Conservation (phyloP, 2,888 invertebrate genomes). For the Halictus quadricinctus region DNA sequence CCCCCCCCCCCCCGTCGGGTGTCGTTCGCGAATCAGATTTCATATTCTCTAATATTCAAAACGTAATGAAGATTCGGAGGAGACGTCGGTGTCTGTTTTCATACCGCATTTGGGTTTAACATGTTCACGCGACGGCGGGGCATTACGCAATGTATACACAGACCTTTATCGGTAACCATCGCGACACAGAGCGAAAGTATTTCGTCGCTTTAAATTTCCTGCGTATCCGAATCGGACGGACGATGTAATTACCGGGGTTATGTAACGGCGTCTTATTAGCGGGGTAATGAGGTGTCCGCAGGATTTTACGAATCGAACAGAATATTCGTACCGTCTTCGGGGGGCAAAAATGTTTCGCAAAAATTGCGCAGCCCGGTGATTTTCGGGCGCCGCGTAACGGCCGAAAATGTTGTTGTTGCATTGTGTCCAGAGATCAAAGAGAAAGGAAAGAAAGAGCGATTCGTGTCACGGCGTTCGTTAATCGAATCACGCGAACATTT, state of each 20-base stretch:
- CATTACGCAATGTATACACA: slow-evolving; percentile 30
- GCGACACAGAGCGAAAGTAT: slow-evolving; percentile 1
- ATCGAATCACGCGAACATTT: slow-evolving; percentile 1
- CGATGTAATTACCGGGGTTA: slow-evolving; percentile 9
- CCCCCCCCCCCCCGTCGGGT: background rate
- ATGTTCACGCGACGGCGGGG: background rate
- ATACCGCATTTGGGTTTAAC: background rate
- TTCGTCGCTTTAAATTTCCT: background rate
- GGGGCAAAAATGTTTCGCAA: background rate
- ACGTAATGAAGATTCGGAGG: background rate
- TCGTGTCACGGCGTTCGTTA: slow-evolving; percentile 5
- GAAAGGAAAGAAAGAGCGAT: slow-evolving; percentile 4
- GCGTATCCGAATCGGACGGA: background rate
- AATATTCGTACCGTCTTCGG: background rate
- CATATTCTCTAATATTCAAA: background rate
- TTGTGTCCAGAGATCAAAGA: background rate
- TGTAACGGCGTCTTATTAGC: slow-evolving; percentile 7
- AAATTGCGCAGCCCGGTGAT: background rate
- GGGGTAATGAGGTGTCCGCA: background rate
- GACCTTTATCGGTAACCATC: slow-evolving; percentile 19
- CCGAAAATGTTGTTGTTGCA: background rate
- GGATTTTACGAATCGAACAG: background rate
- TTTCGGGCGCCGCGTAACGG: background rate
- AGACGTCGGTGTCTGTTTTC: background rate
- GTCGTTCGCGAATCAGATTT: background rate